Base-by-base conservation (phyloP, 2,113 vertebrate genomes). In the Ardeotis arabs region DNA sequence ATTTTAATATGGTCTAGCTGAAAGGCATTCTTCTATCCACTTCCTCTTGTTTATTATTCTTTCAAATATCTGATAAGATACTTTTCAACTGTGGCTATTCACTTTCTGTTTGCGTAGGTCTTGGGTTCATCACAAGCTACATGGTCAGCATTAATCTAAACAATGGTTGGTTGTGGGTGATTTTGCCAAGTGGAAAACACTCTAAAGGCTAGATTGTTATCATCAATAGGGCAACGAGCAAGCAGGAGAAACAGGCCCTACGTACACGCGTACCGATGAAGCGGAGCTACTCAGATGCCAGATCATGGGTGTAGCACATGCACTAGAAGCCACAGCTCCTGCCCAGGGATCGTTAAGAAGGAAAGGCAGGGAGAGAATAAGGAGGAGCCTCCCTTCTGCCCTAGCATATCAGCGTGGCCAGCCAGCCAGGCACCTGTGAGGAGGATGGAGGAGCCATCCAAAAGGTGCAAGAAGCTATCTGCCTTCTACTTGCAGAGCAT, bases 41-140 rank as follows among this genome's bases (percentile, higher is more conserved):
- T 97, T 94, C 93, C 93, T 91, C 68, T 96, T 97, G 91, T 94
- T 97, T 97, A 95, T 96, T 97, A 94, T 97, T 97, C 82, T 97
- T 96, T 94, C 69, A 69, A 94, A 96, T 94, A 95, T 96, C 93
- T 96, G 95, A 97, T 96, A 94, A 92, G 91, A 90, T 92, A 92
- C 83, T 95, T 94, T 94, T 92, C 76, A 96, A 81, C 79, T 82
- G 79, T 88, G 89, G 89, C 87, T 95, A 96, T 95, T 96, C 95
- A 96, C 94, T 96, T 97, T 95, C 84, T 96, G 89, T 90, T 95
- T 97, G 87, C 29, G n/a, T 88, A 92, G 95, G 87, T 96, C 95
- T 93, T 96, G 95, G 96, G 92, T 97, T 96, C 94, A 96, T 97
- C 96, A 96, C 96, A 97, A 96, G 94, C 92, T 96, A 96, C 91